Evolutionary conservation across 2,888 invertebrate species (phyloP).

Genomic region (Psylliodes chrysocephalus): DNA sequence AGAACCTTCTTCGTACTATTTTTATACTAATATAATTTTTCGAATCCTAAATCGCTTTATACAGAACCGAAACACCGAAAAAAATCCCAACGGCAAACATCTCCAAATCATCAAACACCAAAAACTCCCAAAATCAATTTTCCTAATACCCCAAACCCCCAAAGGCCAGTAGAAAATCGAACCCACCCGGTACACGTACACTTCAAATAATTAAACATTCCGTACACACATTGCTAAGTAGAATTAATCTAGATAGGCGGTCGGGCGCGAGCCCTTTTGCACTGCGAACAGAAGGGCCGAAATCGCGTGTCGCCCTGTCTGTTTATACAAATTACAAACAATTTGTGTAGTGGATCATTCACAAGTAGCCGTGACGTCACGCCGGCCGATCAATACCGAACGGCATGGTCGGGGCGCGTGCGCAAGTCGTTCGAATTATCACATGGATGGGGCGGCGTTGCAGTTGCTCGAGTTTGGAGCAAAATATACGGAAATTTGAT

Average conservation of each 20-base stretch:
- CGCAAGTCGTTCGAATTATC: constrained; percentile 30
- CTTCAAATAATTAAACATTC: constrained; percentile 44
- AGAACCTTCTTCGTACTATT: too few relatives aligned
- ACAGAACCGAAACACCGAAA: too few relatives aligned
- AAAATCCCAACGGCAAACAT: not conserved
- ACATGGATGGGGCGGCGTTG: constrained; percentile 34
- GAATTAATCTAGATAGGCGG: constrained; percentile 34
- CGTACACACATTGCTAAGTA: constrained; percentile 40
- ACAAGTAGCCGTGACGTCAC: constrained; percentile 61
- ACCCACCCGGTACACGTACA: constrained; percentile 11
- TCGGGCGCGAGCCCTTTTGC: constrained; percentile 18
- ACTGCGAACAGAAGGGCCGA: constrained; percentile 28
- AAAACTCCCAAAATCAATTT: constrained; percentile 7
- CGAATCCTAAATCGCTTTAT: too few relatives aligned
- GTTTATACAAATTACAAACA: constrained; percentile 56
- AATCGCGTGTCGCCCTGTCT: constrained; percentile 40
- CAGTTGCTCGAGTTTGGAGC: not conserved
- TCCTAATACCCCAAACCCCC: not conserved
- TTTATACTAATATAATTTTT: too few relatives aligned
- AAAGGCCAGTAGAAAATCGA: constrained; percentile 13
- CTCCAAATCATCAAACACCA: not conserved
- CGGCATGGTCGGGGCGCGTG: constrained; percentile 48
- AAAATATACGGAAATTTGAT: not conserved
- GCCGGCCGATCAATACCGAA: constrained; percentile 57
- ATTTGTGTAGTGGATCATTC: constrained; percentile 61